Evolutionary conservation across 2,888 invertebrate species (phyloP).

Genomic region (Eupithecia insigniata): DNA sequence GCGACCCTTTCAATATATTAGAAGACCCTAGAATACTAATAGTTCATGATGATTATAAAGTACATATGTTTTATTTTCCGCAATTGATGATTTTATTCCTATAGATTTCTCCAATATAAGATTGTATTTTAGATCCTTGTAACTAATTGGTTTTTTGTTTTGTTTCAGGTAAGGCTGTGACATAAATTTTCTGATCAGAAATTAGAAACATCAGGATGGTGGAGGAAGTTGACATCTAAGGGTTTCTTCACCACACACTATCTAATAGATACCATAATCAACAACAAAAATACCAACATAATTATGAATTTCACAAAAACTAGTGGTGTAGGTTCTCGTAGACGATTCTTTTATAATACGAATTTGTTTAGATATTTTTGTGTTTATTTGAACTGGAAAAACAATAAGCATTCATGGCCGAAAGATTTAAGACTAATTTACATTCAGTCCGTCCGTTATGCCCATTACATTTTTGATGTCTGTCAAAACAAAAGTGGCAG

Average conservation of each 20-base stretch:
- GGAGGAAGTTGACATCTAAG: background rate
- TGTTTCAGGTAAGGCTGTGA: conserved; percentile 3
- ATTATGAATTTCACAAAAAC: background rate
- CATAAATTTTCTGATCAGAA: background rate
- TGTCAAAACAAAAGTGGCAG: conserved; percentile 44
- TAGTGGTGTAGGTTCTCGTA: too few relatives aligned
- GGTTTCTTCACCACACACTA: background rate
- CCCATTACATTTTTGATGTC: conserved; percentile 17
- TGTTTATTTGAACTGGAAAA: background rate
- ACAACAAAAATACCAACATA: background rate
- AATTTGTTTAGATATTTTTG: background rate
- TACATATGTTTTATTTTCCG: background rate
- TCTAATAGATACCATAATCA: background rate
- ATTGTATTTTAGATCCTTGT: background rate
- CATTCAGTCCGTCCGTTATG: background rate
- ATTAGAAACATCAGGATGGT: background rate
- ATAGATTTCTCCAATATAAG: background rate
- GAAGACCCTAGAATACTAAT: too few relatives aligned
- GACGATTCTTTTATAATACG: too few relatives aligned
- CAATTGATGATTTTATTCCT: background rate
- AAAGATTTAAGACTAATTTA: background rate
- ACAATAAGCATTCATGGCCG: background rate
- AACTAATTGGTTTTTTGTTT: background rate
- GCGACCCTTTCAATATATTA: too few relatives aligned
- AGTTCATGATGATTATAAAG: background rate